phyloP scores from a whole-genome alignment of 2,888 invertebrate genomes.

The Euplagia quadripunctaria region DNA sequence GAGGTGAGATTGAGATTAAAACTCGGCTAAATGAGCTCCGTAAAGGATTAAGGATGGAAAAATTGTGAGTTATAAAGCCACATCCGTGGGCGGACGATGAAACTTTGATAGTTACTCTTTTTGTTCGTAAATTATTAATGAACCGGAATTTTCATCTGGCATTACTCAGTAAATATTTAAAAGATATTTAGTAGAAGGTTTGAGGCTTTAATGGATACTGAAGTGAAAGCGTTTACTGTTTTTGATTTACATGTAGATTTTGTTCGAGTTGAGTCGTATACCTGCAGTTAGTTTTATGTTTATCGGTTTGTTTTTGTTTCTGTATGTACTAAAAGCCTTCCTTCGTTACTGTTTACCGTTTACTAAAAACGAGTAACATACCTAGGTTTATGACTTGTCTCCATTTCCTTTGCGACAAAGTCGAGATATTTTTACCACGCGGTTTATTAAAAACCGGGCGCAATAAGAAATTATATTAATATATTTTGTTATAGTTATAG shows the following conservation, averaged over 20 bases:
- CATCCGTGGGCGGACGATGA: constrained; percentile 54
- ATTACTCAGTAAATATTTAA: constrained; percentile 36
- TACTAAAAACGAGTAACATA: not conserved
- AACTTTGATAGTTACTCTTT: constrained; percentile 66
- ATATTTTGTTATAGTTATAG: no score
- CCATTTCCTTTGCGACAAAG: no score
- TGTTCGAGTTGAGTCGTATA: constrained; percentile 5
- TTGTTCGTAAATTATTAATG: constrained; percentile 58
- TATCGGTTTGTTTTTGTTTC: constrained; percentile 17
- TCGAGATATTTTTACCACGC: no score
- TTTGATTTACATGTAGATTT: constrained; percentile 13
- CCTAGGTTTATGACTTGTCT: not conserved
- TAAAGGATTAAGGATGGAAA: constrained; percentile 77
- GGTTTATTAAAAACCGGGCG: no score
- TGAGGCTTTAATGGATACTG: constrained; percentile 19
- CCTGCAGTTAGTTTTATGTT: constrained; percentile 3
- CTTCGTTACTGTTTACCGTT: constrained; percentile 2
- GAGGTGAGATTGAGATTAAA: constrained; percentile 87
- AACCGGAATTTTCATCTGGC: constrained; percentile 44
- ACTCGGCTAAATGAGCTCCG: constrained; percentile 82
- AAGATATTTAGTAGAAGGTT: constrained; percentile 23
- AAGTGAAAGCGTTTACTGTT: constrained; percentile 19
- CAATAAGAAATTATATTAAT: no score
- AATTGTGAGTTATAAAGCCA: constrained; percentile 65
- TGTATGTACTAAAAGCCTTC: not conserved